These are phyloP conservation scores for Scolopax rusticola DNA, from an alignment of 2,797 vertebrate genomes.

Conservation along the genomic window DNA sequence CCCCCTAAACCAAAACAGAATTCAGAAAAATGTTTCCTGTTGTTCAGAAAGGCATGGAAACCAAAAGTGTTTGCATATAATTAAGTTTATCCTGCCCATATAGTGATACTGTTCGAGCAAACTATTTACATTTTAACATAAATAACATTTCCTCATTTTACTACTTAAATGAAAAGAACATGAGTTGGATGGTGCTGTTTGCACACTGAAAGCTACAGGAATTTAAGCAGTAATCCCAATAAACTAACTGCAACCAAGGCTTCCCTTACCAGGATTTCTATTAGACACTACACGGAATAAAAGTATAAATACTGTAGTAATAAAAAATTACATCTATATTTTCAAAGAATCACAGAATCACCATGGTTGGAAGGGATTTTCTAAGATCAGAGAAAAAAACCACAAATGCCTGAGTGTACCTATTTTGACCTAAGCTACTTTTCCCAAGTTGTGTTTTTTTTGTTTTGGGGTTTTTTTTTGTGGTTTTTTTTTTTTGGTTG, in stretches of 20 bases:
- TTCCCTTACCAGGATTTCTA: background rate
- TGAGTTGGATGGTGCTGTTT: background rate
- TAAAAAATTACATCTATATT: background rate
- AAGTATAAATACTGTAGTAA: background rate
- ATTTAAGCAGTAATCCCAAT: background rate
- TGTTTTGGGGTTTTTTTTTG: background rate
- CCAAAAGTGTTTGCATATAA: background rate
- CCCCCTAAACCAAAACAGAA: background rate
- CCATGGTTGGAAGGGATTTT: background rate
- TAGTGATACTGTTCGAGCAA: background rate
- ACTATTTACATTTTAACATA: background rate
- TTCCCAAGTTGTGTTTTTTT: background rate
- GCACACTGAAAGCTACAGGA: background rate
- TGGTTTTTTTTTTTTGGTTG: background rate
- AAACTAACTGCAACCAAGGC: background rate
- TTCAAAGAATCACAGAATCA: background rate
- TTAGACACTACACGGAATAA: background rate
- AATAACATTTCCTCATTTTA: background rate
- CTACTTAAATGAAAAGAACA: background rate
- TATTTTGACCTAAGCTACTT: background rate
- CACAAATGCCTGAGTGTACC: background rate
- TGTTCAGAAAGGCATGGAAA: background rate
- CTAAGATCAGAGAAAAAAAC: background rate
- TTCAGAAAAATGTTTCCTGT: background rate
- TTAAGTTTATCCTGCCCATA: background rate